Evolutionary conservation across 2,888 invertebrate genomes (phyloP).

Genomic region (Trilocha varians): DNA sequence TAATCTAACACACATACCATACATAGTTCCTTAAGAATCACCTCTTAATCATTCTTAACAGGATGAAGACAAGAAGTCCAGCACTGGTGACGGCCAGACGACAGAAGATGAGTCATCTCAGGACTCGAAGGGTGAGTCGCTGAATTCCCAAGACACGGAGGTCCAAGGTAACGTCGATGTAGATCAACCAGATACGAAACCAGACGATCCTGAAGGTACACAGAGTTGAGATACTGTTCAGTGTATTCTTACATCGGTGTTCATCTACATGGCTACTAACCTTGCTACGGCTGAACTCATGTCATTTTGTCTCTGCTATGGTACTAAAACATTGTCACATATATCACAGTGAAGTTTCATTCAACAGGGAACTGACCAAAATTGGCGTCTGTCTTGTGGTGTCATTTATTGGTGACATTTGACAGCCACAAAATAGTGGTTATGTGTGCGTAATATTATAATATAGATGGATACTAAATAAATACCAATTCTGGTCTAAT

Average conservation of each 20-base stretch:
- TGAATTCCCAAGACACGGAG: constrained; percentile 24
- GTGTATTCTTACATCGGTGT: constrained; percentile 33
- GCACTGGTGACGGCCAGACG: constrained; percentile 58
- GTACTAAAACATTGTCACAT: no score
- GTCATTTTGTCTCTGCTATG: constrained; percentile 13
- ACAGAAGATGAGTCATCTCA: constrained; percentile 71
- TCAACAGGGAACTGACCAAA: no score
- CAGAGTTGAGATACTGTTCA: constrained; percentile 12
- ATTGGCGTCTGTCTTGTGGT: no score
- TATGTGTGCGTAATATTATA: no score
- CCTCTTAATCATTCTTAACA: constrained; percentile 17
- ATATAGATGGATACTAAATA: no score
- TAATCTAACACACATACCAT: neutral
- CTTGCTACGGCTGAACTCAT: constrained; percentile 26
- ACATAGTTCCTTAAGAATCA: neutral
- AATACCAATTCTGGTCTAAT: no score
- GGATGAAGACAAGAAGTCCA: constrained; percentile 71
- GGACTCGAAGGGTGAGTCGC: constrained; percentile 68
- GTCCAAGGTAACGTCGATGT: constrained; percentile 59
- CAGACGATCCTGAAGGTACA: constrained; percentile 27
- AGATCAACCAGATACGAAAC: constrained; percentile 45
- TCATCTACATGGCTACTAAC: constrained; percentile 64
- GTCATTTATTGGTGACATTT: no score
- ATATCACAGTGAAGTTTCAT: no score
- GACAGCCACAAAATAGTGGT: no score